Base-by-base conservation (phyloP, 1,140 invertebrate genomes). In the Heliconius nattereri region DNA sequence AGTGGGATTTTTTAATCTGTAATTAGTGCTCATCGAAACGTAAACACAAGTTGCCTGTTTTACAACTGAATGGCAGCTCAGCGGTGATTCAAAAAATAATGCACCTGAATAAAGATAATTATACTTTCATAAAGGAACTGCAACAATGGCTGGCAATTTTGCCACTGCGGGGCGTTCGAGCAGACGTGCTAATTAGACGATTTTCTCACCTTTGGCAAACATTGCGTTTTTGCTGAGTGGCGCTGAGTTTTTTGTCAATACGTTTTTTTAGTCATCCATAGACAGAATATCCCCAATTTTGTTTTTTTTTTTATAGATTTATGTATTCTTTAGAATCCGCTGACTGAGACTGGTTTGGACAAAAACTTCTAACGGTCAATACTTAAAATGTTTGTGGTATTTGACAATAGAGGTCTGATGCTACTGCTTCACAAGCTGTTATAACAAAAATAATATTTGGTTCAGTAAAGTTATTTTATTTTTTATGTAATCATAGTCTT, bases 121-220 rank as follows among this genome's bases (percentile, higher is more conserved):
- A 93, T 89, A 85, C 81, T 90, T 91, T 86, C 85, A 90, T 87
- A 87, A 86, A 86, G 83, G 78, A 20, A 23, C 83, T 54, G 49
- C 79, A 81, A 90, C 90, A 91, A 93, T 90, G 81, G 85, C 75
- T 80, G 84, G 83, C 86, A 84, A 85, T 86, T 83, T 85, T 75
- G 87, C 85, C 85, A 83, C 89, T 87, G 81, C 82, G 78, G 91
- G 86, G 90, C 87, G 87, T 83, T 80, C 75, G 71, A 73, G 78
- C 78, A 80, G 75, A 90, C 76, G 88, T 90, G 89, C 84, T 92
- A 93, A 94, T 94, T 93, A 93, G 84, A 81, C 83, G 87, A 91
- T 91, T 93, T 94, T 94, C 92, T 93, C 92, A 94, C 92, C 92
- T 93, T 88, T 81, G 75, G 80, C 85, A 86, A 87, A 89, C 85